phyloP scores from a whole-genome alignment of 2,888 invertebrate species.

The Drosophila paracracens region DNA sequence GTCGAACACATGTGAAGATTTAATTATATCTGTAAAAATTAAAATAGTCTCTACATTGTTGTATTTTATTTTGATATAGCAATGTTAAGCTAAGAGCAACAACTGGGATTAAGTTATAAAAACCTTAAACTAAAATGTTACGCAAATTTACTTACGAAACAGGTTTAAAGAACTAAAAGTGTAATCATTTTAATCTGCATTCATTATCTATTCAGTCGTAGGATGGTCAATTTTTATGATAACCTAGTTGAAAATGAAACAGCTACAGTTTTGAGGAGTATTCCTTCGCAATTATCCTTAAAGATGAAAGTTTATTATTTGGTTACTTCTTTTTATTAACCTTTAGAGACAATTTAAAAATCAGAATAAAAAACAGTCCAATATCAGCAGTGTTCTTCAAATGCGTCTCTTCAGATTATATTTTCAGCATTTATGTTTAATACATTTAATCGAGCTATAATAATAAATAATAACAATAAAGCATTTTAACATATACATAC shows the following conservation, averaged over 20 bases:
- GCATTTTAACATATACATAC: background rate
- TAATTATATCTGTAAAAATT: background rate
- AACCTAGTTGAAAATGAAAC: background rate
- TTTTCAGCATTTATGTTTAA: background rate
- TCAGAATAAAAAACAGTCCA: background rate
- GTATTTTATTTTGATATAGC: background rate
- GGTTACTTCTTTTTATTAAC: background rate
- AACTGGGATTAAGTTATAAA: background rate
- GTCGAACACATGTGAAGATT: background rate
- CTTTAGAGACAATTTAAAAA: background rate
- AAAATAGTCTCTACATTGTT: background rate
- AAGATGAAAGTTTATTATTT: background rate
- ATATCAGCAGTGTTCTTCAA: background rate
- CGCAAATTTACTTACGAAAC: too few species aligned
- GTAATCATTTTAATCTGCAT: background rate
- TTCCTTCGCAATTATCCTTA: background rate
- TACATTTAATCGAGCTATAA: background rate
- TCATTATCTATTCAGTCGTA: background rate
- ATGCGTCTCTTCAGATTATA: background rate
- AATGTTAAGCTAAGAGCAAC: background rate
- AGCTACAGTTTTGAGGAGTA: background rate
- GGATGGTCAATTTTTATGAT: rapidly evolving
- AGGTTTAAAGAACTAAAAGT: too few species aligned
- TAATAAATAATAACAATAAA: background rate
- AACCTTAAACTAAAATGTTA: background rate